Evolutionary conservation across 2,888 invertebrate species (phyloP), one percentile per base, ranked within the genome.

Genomic region (Tachina fera): DNA sequence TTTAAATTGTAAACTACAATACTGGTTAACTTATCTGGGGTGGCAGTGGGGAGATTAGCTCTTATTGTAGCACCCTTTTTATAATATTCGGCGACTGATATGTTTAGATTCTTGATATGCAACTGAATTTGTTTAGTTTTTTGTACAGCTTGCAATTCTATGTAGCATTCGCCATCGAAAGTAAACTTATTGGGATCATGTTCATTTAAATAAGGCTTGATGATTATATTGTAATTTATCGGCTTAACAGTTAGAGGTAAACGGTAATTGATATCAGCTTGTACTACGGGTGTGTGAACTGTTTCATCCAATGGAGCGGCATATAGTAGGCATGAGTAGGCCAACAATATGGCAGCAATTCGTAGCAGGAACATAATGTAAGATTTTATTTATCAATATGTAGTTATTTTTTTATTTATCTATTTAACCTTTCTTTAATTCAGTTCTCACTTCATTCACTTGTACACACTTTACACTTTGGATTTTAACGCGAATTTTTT

Each of bases 161-260:
- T 94, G 13, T 90, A 87, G 11, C 89, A 91, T 70, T 90, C 90
- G 10, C 92, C 93, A 78, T 92, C 91, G 72, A 93, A 93, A 1
- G 89, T 92, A 71, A 92, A 93, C 11, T 76, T 87, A 9, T 89
- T 89, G 1, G 83, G 86, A 85, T 91, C 91, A 53, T n/a, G 80
- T 14, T 87, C 88, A 39, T 93, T 91, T 5, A 95, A 93, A 86
- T 94, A 93, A 0, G 95, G 95, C 0, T 91, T 92, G 8, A 96
- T 88, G 0, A 91, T 88, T 0, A 96, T 92, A 43, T 93, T 91
- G 87, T 96, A 96, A n/a, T 91, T 91, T 0, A 87, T 88, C 0
- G 96, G 96, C 1, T 78, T 81, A 0, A 95, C 93, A 0, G 90
- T 91, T 3, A 63, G 45, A 6, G 89, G 86, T 13, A 92, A 85